Evolutionary conservation across 2,888 invertebrate species (phyloP), one percentile per base, ranked within the genome.

Genomic region (Nomada fabriciana): DNA sequence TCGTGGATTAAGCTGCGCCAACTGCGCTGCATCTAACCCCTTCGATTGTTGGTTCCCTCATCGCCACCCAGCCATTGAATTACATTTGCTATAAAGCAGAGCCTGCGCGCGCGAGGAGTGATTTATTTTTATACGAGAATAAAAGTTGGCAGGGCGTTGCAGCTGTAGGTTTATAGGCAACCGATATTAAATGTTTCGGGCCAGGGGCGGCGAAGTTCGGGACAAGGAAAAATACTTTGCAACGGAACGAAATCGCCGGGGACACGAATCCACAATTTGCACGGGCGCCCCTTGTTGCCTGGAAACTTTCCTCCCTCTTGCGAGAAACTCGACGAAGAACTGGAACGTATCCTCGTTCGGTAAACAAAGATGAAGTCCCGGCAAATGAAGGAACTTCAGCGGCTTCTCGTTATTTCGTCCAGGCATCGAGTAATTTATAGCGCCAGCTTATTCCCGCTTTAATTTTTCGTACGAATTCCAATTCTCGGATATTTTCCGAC

Each of bases 181-280:
- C 68, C 42, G 53, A 68, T 55, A 55, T 68, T 68, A 55, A 68
- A 68, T 55, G 68, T 55, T 55, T 25, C 36, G 20, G 15, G 36
- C 36, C 53, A 55, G 18, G 9, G 64, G 50, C 29, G 65, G 42
- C 18, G 23, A 75, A 69, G 52, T 75, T 75, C 50, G 29, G 29
- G 29, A 72, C 64, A 65, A 25, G 52, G 73, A 60, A 73, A 77
- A 77, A 77, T 76, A 77, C 73, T 77, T 77, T 43, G 52, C 64
- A 5, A 43, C 7, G 57, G 23, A 64, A 64, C 64, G 73, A 43
- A 73, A 65, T 64, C 52, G 65, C 29, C 13, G 59, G 13, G 5
- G 57, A 57, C 72, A 50, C 72, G 59, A 57, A 59, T 77, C 47
- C 59, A 65, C 65, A 65, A 73, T 77, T 77, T 72, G 64, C 57